Evolutionary conservation across 2,113 vertebrate species (phyloP).

Genomic region (Illadopsis cleaveri): DNA sequence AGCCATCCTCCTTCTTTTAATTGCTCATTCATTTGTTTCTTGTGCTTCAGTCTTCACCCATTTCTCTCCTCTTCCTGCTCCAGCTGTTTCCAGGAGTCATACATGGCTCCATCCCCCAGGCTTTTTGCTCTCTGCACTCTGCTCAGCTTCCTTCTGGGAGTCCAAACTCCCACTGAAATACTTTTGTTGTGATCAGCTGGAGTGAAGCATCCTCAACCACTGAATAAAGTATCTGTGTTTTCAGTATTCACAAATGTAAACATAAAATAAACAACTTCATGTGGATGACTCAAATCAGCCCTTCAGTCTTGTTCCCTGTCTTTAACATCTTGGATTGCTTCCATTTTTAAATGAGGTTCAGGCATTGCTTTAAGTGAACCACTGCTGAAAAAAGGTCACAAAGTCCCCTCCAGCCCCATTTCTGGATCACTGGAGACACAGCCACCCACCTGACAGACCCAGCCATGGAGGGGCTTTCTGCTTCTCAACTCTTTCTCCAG

Average conservation of each 20-base stretch:
- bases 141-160: not conserved
- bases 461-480: not conserved
- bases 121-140: not conserved
- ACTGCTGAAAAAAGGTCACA: not conserved
- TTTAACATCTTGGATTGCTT: not conserved
- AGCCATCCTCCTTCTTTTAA: not conserved
- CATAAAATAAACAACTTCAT: slow-evolving; percentile 2
- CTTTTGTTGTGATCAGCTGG: not conserved
- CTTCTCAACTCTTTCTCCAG: not conserved
- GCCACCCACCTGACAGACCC: not conserved
- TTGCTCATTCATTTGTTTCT: not conserved
- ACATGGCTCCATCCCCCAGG: not conserved
- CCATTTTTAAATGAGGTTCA: slow-evolving; percentile 19
- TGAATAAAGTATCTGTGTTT: not conserved
- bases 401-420: not conserved
- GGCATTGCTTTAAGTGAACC: not conserved
- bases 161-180: not conserved
- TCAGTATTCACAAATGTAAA: not conserved
- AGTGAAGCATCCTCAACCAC: not conserved
- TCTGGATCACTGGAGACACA: not conserved
- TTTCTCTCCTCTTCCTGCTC: not conserved
- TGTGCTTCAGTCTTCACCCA: not conserved
- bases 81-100: not conserved
- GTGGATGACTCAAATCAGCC: slow-evolving; percentile 4
- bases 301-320: not conserved